phyloP scores from a whole-genome alignment of 2,113 vertebrate genomes.

The Lontra canadensis region DNA sequence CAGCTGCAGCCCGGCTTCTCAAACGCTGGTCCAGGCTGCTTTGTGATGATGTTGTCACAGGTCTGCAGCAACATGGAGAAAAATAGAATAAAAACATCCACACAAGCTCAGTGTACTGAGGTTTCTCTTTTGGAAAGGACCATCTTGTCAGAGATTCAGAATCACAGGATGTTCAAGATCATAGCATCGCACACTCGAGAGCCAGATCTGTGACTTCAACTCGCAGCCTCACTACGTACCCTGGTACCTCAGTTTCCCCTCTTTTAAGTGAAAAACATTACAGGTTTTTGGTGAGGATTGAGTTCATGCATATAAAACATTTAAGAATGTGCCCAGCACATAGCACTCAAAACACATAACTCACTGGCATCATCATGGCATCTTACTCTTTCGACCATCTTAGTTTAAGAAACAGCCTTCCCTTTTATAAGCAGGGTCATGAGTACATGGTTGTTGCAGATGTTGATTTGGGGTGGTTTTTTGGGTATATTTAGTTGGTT shows the following conservation, averaged over 20 bases:
- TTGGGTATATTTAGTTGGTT: background rate
- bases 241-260: background rate
- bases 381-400: background rate
- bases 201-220: background rate
- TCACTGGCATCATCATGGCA: no score
- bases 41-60: background rate
- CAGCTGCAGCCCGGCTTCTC: background rate
- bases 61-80: background rate
- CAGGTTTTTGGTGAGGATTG: background rate
- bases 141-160: background rate
- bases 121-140: background rate
- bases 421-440: background rate
- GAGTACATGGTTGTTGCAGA: background rate
- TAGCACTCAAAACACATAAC: background rate
- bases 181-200: background rate
- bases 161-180: background rate
- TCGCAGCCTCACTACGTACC: background rate
- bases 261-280: background rate
- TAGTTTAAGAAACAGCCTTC: background rate
- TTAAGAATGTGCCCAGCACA: background rate
- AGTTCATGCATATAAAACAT: background rate
- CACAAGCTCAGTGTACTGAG: background rate
- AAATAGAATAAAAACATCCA: background rate
- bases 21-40: background rate
- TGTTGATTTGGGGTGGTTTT: background rate